Base-by-base conservation (phyloP, 2,113 vertebrate genomes). In the Dipodomys ordii region DNA sequence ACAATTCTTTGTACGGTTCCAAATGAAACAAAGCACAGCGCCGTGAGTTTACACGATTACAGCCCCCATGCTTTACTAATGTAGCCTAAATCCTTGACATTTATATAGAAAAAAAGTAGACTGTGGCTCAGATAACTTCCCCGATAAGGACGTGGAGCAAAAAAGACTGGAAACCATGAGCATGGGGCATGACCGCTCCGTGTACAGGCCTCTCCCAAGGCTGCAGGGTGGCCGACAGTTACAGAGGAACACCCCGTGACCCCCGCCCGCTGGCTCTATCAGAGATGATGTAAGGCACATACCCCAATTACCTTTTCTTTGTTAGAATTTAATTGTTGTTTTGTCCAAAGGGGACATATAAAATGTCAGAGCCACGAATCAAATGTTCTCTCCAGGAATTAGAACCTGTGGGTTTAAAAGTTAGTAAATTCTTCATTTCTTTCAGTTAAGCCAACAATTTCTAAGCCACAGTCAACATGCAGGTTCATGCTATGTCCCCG, bases 311-410 rank as follows among this genome's bases (percentile, higher is more conserved):
- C 10, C n/a, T 19, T 62, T 11, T 57, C 69, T 65, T 81, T 67
- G 64, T 86, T 53, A 88, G 93, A 85, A 30, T 60, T 35, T 89
- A 6, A 1, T 86, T 15, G 9, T 57, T 64, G 22, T 64, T 72
- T 89, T 60, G 64, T 20, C 4, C 53, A 74, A 78, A 78, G 81
- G 53, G 39, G 81, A 84, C 16, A 60, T 74, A 67, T 80, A 73
- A 93, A 83, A 83, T 73, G 28, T 60, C 92, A 30, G 72, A 49
- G 16, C 32, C 64, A 32, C 19, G 0, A 62, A 16, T 90, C 78
- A 88, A 60, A 15, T 62, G 6, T 91, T 91, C 93, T 86, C 25
- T 91, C 53, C 10, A 83, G 77, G 39, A 92, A 87, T 83, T 10
- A 80, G 27, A 83, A 68, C 64, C 30, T 72, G 5, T 68, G 60